Conservation (phyloP, 2,797 vertebrate genomes). For the Sebastes jordani region DNA sequence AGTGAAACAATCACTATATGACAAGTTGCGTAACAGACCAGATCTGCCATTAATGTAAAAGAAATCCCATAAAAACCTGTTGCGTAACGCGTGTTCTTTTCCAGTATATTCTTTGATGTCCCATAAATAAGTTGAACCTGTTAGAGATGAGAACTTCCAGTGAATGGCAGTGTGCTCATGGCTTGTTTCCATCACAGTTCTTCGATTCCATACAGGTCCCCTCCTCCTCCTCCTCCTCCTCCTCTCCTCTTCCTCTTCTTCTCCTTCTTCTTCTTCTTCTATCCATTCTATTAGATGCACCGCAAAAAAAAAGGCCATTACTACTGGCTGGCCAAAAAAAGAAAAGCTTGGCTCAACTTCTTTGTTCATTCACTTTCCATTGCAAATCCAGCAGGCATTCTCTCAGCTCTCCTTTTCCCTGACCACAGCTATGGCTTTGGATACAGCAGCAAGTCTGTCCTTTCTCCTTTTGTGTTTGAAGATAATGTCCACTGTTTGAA, state of each 20-base stretch:
- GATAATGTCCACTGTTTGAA: constrained; percentile 77
- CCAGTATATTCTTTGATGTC: constrained; percentile 78
- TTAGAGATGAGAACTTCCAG: constrained; percentile 70
- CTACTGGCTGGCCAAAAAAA: constrained; percentile 70
- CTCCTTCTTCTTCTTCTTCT: constrained; percentile 20
- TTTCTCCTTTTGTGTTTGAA: constrained; percentile 76
- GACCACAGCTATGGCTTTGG: constrained; percentile 80
- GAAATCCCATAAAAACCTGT: constrained; percentile 68
- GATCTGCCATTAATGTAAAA: constrained; percentile 77
- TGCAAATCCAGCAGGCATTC: constrained; percentile 80
- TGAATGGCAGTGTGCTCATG: constrained; percentile 69
- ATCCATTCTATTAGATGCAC: constrained; percentile 62
- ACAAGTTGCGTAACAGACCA: constrained; percentile 73
- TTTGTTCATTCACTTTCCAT: constrained; percentile 81
- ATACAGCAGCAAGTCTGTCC: constrained; percentile 76
- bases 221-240: constrained; percentile 14
- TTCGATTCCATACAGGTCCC: constrained; percentile 59
- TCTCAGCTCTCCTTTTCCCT: constrained; percentile 73
- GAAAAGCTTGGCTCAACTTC: constrained; percentile 77
- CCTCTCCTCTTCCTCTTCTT: not conserved
- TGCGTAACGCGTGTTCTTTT: constrained; percentile 69
- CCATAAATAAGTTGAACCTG: constrained; percentile 73
- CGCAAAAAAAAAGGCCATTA: constrained; percentile 63
- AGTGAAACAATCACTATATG: constrained; percentile 69
- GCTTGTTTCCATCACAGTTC: constrained; percentile 72